Percentiles rank a stretch among this genome's conserved stretches.
These are phyloP conservation scores for Brenthis hecate DNA, from an alignment of 2,888 invertebrate genomes.

Conservation along the genomic window DNA sequence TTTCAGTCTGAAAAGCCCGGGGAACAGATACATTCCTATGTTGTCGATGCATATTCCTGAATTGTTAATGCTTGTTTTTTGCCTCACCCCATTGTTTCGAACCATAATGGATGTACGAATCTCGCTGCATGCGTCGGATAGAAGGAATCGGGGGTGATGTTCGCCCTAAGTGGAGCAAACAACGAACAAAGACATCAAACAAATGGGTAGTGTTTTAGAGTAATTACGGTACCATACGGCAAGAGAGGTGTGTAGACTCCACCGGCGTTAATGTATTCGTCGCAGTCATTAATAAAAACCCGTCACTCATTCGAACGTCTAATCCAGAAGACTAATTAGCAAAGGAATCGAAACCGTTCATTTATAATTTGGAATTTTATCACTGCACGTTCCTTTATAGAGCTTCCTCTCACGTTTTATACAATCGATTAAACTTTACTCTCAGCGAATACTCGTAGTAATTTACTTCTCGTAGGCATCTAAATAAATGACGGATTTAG, in stretches of 20 bases:
- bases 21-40: conserved; percentile 53
- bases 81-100: conserved; percentile 73
- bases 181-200: conserved; percentile 82
- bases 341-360: conserved; percentile 38
- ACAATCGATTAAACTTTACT: conserved; percentile 18
- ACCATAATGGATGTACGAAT: conserved; percentile 71
- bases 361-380: conserved; percentile 32
- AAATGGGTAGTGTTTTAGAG: conserved; percentile 83
- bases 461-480: conserved; percentile 11
- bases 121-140: conserved; percentile 72
- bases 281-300: conserved; percentile 46
- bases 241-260: conserved; percentile 69
- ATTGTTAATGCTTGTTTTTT: conserved; percentile 81
- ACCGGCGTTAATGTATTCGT: conserved; percentile 55
- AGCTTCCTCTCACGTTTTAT: conserved; percentile 8
- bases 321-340: conserved; percentile 42
- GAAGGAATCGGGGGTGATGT: conserved; percentile 76
- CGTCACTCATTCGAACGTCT: conserved; percentile 40
- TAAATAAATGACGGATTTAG: conserved; percentile 27
- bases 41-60: conserved; percentile 77
- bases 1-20: conserved; percentile 58
- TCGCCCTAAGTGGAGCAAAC: conserved; percentile 80
- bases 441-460: conserved; percentile 3
- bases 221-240: conserved; percentile 80
- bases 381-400: conserved; percentile 8